Conservation (phyloP, 2,113 vertebrate species). For the Colinus virginianus region DNA sequence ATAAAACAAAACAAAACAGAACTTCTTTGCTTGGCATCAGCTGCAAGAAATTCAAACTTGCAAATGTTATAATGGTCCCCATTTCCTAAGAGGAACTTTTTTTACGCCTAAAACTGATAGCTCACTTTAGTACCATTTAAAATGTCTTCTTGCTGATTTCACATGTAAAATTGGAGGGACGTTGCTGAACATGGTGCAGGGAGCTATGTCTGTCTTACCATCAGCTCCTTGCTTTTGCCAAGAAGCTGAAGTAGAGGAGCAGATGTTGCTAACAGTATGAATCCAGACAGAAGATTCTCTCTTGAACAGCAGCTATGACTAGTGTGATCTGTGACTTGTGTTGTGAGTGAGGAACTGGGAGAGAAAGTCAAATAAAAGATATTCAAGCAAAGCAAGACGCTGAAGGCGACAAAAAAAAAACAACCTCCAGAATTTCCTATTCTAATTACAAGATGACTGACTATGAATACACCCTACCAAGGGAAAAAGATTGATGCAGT, state of each 20-base stretch:
- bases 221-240: conserved; percentile 26
- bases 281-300: conserved; percentile 9
- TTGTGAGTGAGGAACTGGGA: not conserved
- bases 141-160: not conserved
- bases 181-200: not conserved
- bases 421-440: conserved; percentile 8
- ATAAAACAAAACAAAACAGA: not conserved
- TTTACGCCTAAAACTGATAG: not conserved
- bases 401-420: not conserved
- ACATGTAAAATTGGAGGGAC: conserved; percentile 7
- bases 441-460: not conserved
- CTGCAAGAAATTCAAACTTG: not conserved
- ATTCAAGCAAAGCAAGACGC: not conserved
- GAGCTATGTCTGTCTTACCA: not conserved
- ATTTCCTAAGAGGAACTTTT: not conserved
- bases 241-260: conserved; percentile 33
- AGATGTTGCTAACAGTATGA: conserved; percentile 33
- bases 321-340: conserved; percentile 10
- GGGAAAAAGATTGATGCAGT: conserved; percentile 32
- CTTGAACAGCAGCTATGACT: not conserved
- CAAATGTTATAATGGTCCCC: not conserved
- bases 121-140: not conserved
- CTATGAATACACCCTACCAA: not conserved
- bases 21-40: not conserved
- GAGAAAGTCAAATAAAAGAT: conserved; percentile 10